Evolutionary conservation across 2,888 invertebrate species (phyloP).

Genomic region (Cremastinae sp.): DNA sequence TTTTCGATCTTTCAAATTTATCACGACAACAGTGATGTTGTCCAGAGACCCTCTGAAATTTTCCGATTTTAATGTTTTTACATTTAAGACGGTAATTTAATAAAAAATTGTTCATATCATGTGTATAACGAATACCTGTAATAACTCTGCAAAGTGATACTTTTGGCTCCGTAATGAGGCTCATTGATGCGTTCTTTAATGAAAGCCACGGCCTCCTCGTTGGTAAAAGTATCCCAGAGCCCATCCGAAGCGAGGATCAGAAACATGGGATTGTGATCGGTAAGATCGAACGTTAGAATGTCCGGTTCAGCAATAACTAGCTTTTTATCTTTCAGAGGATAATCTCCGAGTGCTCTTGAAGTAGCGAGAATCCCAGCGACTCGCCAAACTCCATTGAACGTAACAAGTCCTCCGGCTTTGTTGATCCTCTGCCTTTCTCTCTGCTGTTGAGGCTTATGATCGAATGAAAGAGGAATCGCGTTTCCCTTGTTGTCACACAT

Average conservation of each 20-base stretch:
- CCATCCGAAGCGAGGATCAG: slow-evolving; percentile 97
- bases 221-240: slow-evolving; percentile 97
- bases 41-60: slow-evolving; percentile 91
- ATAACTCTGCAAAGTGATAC: slow-evolving; percentile 93
- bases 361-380: slow-evolving; percentile 97
- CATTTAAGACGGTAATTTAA: too few species aligned
- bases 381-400: slow-evolving; percentile 97
- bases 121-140: too few species aligned
- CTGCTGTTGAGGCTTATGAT: slow-evolving; percentile 97
- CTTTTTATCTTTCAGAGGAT: slow-evolving; percentile 95
- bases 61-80: slow-evolving; percentile 7
- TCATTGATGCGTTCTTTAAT: slow-evolving; percentile 92
- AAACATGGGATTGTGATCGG: slow-evolving; percentile 93
- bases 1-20: slow-evolving; percentile 86
- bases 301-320: slow-evolving; percentile 98
- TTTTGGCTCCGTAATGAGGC: slow-evolving; percentile 94
- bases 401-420: slow-evolving; percentile 96
- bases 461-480: slow-evolving; percentile 95
- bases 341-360: slow-evolving; percentile 96
- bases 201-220: slow-evolving; percentile 95
- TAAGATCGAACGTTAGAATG: slow-evolving; percentile 93
- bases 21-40: slow-evolving; percentile 96
- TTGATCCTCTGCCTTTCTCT: slow-evolving; percentile 95
- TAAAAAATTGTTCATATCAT: too few species aligned
- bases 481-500: slow-evolving; percentile 95